Evolutionary conservation across 2,113 vertebrate species (phyloP), one percentile per base, ranked within the genome.

Genomic region (Atrichornis clamosus): DNA sequence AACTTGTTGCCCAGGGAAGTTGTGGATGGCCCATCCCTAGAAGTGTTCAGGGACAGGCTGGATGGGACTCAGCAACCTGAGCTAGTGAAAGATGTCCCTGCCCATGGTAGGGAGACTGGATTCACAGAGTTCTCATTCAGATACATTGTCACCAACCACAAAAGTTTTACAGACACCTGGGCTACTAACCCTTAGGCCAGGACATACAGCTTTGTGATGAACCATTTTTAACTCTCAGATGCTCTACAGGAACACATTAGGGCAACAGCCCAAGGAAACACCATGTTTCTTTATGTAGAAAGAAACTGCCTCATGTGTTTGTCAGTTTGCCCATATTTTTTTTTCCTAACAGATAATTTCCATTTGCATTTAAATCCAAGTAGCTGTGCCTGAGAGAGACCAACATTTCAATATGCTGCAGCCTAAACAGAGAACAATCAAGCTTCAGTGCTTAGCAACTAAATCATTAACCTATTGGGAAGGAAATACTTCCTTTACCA

Each of bases 391-490:
- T 77, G 37, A 73, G 39, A 84, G 55, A 94, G 49, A 73, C 55
- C 10, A 85, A 41, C 73, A 67, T 35, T 80, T 87, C 32, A n/a
- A 83, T 94, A 95, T 84, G 59, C 50, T 89, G 21, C 56, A 91
- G 76, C 73, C n/a, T 79, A 50, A 84, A 59, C 41, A 78, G 47
- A 94, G 62, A 89, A 91, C 87, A 87, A 88, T 83, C 62, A 68
- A 68, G 82, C 69, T 94, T 75, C 53, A 76, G 74, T 53, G 53
- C 84, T 89, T 91, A 91, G 75, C 74, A 94, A 95, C 94, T 94
- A 95, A 96, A 97, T 94, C 84, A 95, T 96, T 96, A 97, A 94
- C 87, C 58, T 68, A 79, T 44, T 56, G 58, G 62, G 52, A 89
- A 62, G 62, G 50, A 95, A 95, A 91, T 44, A 79, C 49, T 91